A percentile compares a stretch with the other conserved stretches of the same genome.
Evolutionary conservation across 2,797 vertebrate genomes (phyloP).

Genomic region (Melanotaenia boesemani): DNA sequence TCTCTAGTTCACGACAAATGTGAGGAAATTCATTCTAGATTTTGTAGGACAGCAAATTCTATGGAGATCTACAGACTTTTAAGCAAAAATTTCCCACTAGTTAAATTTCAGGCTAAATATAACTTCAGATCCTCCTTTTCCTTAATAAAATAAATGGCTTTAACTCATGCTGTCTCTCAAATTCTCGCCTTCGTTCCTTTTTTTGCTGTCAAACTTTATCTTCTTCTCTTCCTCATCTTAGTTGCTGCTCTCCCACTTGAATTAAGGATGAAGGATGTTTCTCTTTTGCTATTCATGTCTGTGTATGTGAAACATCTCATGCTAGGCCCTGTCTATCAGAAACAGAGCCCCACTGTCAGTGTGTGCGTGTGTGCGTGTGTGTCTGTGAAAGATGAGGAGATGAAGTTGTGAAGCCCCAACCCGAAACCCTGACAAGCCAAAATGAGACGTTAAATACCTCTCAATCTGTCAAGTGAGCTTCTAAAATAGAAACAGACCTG

Average conservation of each 20-base stretch:
- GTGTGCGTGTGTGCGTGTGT: constrained; percentile 36
- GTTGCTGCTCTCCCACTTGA: constrained; percentile 70
- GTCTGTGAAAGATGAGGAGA: constrained; percentile 69
- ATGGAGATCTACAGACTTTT: constrained; percentile 19
- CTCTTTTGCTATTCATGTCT: constrained; percentile 61
- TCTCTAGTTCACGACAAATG: constrained; percentile 14
- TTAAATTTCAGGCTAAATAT: constrained; percentile 70
- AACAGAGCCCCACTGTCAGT: constrained; percentile 75
- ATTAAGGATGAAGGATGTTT: constrained; percentile 79
- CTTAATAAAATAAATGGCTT: constrained; percentile 76
- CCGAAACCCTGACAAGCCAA: constrained; percentile 69
- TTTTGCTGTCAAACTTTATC: constrained; percentile 77
- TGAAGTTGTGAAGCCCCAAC: constrained; percentile 73
- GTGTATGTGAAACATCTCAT: constrained; percentile 68
- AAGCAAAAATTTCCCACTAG: constrained; percentile 53
- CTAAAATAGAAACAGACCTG: constrained; percentile 79
- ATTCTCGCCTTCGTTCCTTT: constrained; percentile 63
- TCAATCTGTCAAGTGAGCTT: constrained; percentile 79
- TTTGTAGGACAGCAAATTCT: constrained; percentile 31
- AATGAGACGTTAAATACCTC: constrained; percentile 83
- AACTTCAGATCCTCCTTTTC: constrained; percentile 62
- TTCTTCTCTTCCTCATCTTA: constrained; percentile 67
- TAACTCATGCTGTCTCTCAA: constrained; percentile 67
- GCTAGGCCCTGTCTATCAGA: constrained; percentile 76
- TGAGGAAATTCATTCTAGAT: constrained; percentile 45